Evolutionary conservation across 2,113 vertebrate genomes (phyloP).

Genomic region (Oryzias celebensis): DNA sequence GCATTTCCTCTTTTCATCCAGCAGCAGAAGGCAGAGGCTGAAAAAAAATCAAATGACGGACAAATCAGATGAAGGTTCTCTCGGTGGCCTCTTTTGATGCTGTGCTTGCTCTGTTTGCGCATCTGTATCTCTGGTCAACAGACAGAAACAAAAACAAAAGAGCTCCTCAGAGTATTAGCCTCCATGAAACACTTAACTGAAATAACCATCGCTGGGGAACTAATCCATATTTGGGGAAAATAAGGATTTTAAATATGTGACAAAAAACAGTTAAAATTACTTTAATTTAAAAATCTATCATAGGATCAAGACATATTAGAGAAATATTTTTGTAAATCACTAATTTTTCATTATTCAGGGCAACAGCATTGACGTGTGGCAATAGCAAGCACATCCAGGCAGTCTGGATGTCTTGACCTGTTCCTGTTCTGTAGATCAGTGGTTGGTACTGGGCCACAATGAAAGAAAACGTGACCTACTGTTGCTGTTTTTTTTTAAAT

Average conservation of each 20-base stretch:
- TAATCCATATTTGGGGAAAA: slow-evolving; percentile 16
- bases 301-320: too few species aligned
- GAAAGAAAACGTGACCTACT: too few species aligned
- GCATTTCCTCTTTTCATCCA: slow-evolving; percentile 36
- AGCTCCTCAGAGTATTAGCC: slow-evolving; percentile 27
- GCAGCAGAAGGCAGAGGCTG: slow-evolving; percentile 35
- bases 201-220: slow-evolving; percentile 3
- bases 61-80: slow-evolving; percentile 38
- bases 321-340: too few species aligned
- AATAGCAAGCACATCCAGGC: too few species aligned
- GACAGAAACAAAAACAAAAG: slow-evolving; percentile 1
- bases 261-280: background rate
- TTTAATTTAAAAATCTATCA: too few species aligned
- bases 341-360: too few species aligned
- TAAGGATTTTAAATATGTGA: background rate
- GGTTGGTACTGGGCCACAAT: too few species aligned
- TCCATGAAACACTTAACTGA: slow-evolving; percentile 21
- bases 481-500: too few species aligned
- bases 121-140: slow-evolving; percentile 10
- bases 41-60: slow-evolving; percentile 40
- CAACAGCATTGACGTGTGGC: too few species aligned
- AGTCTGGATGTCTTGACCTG: too few species aligned
- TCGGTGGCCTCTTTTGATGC: slow-evolving; percentile 43
- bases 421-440: too few species aligned
- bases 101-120: slow-evolving; percentile 17